These are phyloP conservation scores for Mantis religiosa DNA, from an alignment of 2,888 invertebrate genomes.

Conservation along the genomic window DNA sequence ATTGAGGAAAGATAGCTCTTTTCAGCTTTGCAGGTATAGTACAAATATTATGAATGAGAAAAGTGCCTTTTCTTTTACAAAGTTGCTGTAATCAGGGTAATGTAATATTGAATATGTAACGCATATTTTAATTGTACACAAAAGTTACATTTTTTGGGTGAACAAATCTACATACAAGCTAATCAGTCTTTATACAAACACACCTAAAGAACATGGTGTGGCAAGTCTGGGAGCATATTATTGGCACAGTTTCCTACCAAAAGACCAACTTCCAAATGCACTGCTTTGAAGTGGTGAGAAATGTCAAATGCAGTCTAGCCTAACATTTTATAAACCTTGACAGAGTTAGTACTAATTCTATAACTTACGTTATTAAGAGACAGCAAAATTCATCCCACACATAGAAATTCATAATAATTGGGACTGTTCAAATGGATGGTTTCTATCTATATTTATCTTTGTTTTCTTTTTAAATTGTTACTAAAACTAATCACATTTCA, in stretches of 20 bases:
- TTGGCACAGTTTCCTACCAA: neutral
- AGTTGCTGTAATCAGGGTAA: neutral
- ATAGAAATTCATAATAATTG: neutral
- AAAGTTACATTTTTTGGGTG: neutral
- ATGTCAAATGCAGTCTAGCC: neutral
- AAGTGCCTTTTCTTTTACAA: neutral
- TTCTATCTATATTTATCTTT: neutral
- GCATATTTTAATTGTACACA: neutral
- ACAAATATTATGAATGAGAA: slow-evolving; percentile 11
- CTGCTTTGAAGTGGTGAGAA: neutral
- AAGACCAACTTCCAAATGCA: neutral
- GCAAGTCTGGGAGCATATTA: neutral
- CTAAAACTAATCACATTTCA: neutral
- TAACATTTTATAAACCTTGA: neutral
- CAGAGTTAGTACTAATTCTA: neutral
- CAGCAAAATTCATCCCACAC: neutral
- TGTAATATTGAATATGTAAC: neutral
- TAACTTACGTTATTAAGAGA: neutral
- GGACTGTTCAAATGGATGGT: neutral
- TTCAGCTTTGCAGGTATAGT: slow-evolving; percentile 2
- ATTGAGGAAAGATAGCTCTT: slow-evolving; percentile 12
- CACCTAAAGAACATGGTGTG: neutral
- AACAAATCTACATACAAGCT: slow-evolving; percentile 32
- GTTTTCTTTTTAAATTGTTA: neutral
- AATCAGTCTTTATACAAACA: slow-evolving; percentile 47